These are phyloP conservation scores for Andrena flavipes DNA, from an alignment of 2,888 invertebrate species.

Conservation along the genomic window DNA sequence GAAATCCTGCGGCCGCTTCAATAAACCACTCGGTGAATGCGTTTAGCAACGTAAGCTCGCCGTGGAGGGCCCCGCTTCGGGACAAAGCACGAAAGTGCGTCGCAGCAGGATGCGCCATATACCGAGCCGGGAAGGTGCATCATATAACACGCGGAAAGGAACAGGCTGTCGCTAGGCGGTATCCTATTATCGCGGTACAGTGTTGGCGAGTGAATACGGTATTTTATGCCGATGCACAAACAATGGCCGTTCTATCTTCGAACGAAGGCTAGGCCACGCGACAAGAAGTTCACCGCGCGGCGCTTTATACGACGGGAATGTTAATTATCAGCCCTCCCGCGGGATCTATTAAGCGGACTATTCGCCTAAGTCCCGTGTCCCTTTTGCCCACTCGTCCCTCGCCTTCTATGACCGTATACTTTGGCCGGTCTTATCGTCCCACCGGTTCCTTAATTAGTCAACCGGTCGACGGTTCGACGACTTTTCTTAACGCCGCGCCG, in stretches of 20 bases:
- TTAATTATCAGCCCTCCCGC: constrained; percentile 68
- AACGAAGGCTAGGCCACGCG: constrained; percentile 60
- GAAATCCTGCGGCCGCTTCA: constrained; percentile 40
- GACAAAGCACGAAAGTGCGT: constrained; percentile 32
- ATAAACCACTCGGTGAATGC: constrained; percentile 35
- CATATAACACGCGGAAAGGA: constrained; percentile 56
- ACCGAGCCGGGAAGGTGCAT: constrained; percentile 48
- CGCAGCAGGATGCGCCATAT: constrained; percentile 54
- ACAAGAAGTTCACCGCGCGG: constrained; percentile 58
- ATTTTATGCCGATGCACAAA: constrained; percentile 63
- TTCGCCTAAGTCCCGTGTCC: constrained; percentile 17
- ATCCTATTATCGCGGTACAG: constrained; percentile 57
- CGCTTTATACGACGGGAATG: constrained; percentile 64
- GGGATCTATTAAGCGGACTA: constrained; percentile 67
- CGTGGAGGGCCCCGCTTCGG: background rate
- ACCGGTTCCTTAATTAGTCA: constrained; percentile 55
- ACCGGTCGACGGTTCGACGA: constrained; percentile 40
- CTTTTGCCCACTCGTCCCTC: background rate
- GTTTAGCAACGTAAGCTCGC: constrained; percentile 51
- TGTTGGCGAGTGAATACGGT: constrained; percentile 56
- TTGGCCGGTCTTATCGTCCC: constrained; percentile 40
- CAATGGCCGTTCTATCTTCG: constrained; percentile 62
- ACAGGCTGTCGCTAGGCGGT: constrained; percentile 58
- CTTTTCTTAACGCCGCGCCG: constrained; percentile 42
- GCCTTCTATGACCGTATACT: constrained; percentile 16